A percentile compares a stretch with the other conserved stretches of the same genome.
Conservation (phyloP, 2,797 vertebrate species). For the Fistularia tabacaria region DNA sequence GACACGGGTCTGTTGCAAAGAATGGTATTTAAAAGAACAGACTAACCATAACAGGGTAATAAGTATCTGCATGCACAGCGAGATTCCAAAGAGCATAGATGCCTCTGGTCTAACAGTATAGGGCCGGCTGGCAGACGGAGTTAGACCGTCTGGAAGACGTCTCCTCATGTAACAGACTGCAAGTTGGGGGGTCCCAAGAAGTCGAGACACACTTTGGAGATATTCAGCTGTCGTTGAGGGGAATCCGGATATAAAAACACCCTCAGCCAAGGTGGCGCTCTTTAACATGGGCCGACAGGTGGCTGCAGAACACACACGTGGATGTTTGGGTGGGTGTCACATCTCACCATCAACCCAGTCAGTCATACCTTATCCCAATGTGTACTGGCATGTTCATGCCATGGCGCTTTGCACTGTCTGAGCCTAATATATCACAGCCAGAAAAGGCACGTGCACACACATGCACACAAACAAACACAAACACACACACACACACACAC, state of each 20-base stretch:
- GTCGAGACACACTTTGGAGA: constrained; percentile 33
- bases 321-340: constrained; percentile 22
- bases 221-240: constrained; percentile 61
- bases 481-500: constrained; percentile 6
- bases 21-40: constrained; percentile 9
- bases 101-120: constrained; percentile 1
- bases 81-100: constrained; percentile 18
- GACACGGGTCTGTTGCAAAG: constrained; percentile 25
- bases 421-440: constrained; percentile 35
- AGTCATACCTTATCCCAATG: constrained; percentile 45
- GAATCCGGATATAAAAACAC: constrained; percentile 57
- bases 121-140: not conserved
- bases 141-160: not conserved
- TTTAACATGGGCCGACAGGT: constrained; percentile 56
- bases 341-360: constrained; percentile 42
- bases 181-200: constrained; percentile 50
- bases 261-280: constrained; percentile 61
- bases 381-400: constrained; percentile 36
- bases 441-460: constrained; percentile 34
- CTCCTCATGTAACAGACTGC: constrained; percentile 17
- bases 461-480: no score
- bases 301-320: constrained; percentile 51
- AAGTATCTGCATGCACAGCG: constrained; percentile 16
- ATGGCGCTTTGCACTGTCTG: constrained; percentile 53
- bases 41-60: constrained; percentile 5